Conservation (phyloP, 2,888 invertebrate species). For the Tenthredo amoena region DNA sequence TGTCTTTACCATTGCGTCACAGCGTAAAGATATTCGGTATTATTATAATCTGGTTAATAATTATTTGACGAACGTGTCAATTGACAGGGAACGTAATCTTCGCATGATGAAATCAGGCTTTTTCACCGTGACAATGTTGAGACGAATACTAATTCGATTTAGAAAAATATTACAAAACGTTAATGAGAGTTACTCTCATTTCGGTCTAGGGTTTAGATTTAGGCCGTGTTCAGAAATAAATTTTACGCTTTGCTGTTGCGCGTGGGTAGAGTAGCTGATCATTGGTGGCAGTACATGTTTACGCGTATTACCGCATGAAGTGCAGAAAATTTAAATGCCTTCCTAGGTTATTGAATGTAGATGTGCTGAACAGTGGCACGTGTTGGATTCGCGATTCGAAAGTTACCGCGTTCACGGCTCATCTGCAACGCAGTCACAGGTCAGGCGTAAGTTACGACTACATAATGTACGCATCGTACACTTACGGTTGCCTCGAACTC, state of each 20-base stretch:
- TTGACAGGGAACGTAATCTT: not conserved
- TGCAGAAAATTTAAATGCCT: conserved; percentile 13
- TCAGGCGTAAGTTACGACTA: conserved; percentile 57
- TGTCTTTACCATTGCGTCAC: not conserved
- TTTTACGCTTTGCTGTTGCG: not conserved
- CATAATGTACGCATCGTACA: conserved; percentile 14
- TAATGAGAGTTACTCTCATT: not conserved
- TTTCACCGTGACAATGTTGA: not conserved
- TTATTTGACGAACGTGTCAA: not conserved
- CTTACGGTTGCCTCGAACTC: not conserved
- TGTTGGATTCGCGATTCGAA: conserved; percentile 55
- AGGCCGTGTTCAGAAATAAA: not conserved
- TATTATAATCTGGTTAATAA: not conserved
- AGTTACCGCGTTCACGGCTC: conserved; percentile 58
- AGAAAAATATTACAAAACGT: not conserved
- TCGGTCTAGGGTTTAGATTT: not conserved
- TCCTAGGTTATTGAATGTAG: conserved; percentile 1
- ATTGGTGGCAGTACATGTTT: not conserved
- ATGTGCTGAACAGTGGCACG: conserved; percentile 23
- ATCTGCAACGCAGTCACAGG: conserved; percentile 59
- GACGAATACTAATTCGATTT: not conserved
- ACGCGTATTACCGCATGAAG: conserved; percentile 6
- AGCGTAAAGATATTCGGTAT: not conserved
- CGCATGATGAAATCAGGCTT: not conserved
- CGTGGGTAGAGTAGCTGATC: not conserved